Conservation (phyloP, 1,140 invertebrate species). For the Lanistes nyassanus region DNA sequence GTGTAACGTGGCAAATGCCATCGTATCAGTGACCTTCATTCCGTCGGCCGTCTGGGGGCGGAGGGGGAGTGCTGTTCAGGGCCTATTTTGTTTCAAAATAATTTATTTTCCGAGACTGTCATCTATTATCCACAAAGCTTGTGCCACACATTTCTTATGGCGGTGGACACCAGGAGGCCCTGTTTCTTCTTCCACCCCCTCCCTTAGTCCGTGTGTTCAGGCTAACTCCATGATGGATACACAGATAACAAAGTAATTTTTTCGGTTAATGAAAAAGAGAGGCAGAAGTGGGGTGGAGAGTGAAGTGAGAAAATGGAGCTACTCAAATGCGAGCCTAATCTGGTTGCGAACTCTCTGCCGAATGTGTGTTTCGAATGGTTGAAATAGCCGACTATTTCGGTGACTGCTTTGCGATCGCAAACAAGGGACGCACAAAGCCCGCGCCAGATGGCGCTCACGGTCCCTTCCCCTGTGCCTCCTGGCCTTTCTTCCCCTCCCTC, state of each 20-base stretch:
- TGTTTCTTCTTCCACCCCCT: slow-evolving; percentile 1
- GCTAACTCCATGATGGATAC: neutral
- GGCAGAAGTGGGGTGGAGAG: too few species aligned
- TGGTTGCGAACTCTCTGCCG: neutral
- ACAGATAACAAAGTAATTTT: neutral
- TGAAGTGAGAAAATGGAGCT: too few species aligned
- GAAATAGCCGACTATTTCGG: too few species aligned
- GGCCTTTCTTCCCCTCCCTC: slow-evolving; percentile 1
- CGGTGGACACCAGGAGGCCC: neutral
- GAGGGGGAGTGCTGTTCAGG: too few species aligned
- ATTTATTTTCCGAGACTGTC: too few species aligned
- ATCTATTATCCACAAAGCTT: too few species aligned
- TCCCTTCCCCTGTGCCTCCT: neutral
- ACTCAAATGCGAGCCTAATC: neutral
- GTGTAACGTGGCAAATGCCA: too few species aligned
- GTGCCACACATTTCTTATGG: neutral
- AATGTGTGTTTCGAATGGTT: neutral
- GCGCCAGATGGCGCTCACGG: neutral
- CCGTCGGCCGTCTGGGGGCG: too few species aligned
- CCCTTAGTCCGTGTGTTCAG: neutral
- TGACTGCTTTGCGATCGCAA: neutral
- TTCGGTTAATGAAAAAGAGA: too few species aligned
- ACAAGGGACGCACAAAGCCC: neutral
- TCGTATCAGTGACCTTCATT: too few species aligned
- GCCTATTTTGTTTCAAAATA: too few species aligned